Conservation (phyloP, 1,140 invertebrate genomes). For the Conus betulinus region DNA sequence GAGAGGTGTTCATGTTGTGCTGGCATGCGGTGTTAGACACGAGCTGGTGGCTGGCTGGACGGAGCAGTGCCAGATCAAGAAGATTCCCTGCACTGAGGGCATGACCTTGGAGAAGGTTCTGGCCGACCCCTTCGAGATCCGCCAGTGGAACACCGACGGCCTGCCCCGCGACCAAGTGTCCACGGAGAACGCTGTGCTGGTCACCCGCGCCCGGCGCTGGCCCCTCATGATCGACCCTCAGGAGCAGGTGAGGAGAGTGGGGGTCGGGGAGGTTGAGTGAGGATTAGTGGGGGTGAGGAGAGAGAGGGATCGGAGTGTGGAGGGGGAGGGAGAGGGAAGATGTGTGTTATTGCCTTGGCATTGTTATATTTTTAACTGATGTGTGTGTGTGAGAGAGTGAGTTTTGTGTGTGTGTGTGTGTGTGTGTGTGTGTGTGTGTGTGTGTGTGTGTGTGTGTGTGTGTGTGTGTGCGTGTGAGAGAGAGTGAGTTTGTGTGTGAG, state of each 20-base stretch:
- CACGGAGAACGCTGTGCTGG: slow-evolving; percentile 91
- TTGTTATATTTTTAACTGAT: too few relatives aligned
- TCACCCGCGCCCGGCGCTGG: slow-evolving; percentile 87
- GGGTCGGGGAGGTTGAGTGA: too few relatives aligned
- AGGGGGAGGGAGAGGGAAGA: too few relatives aligned
- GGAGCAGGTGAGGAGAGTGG: slow-evolving; percentile 82
- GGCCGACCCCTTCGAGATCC: slow-evolving; percentile 88
- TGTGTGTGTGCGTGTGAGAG: too few relatives aligned
- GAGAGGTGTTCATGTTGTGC: neutral
- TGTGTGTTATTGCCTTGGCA: too few relatives aligned
- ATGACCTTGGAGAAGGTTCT: slow-evolving; percentile 82
- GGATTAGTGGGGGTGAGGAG: too few relatives aligned
- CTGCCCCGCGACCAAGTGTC: slow-evolving; percentile 89
- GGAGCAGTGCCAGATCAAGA: slow-evolving; percentile 65
- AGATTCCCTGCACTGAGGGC: slow-evolving; percentile 73
- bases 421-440: too few relatives aligned
- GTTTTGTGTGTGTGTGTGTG: too few relatives aligned
- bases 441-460: too few relatives aligned
- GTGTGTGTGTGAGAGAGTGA: too few relatives aligned
- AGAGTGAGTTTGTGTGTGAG: too few relatives aligned
- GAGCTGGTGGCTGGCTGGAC: slow-evolving; percentile 59
- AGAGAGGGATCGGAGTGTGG: too few relatives aligned
- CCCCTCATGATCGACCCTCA: slow-evolving; percentile 94
- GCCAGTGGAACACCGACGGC: slow-evolving; percentile 89
- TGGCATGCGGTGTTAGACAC: neutral